A percentile compares a stretch with the other conserved stretches of the same genome.
Conservation (phyloP, 2,888 invertebrate genomes). For the Drepanosiphum platanoidis region DNA sequence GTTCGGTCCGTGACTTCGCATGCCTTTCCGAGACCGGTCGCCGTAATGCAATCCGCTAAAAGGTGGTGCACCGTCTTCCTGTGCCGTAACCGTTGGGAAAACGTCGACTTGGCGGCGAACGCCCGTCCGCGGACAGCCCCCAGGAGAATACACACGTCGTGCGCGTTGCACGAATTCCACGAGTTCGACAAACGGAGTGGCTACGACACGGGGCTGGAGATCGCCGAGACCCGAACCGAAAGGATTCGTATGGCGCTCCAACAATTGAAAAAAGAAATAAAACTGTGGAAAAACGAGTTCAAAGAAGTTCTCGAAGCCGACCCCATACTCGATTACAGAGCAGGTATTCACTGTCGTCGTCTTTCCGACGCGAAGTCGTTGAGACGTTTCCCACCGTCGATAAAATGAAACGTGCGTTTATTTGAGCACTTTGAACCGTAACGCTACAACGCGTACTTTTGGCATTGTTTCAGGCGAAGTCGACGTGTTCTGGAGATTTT, state of each 20-base stretch:
- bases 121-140: not conserved
- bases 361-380: too few species aligned
- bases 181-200: slow-evolving; percentile 51
- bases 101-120: not conserved
- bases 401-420: too few species aligned
- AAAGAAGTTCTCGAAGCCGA: slow-evolving; percentile 37
- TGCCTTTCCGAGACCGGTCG: not conserved
- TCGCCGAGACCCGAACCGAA: slow-evolving; percentile 7
- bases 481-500: slow-evolving; percentile 80
- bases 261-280: slow-evolving; percentile 55
- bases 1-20: too few species aligned
- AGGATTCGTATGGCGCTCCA: slow-evolving; percentile 23
- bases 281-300: slow-evolving; percentile 46
- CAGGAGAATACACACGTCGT: not conserved
- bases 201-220: slow-evolving; percentile 25
- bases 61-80: not conserved
- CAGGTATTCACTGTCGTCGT: slow-evolving; percentile 17
- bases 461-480: slow-evolving; percentile 72
- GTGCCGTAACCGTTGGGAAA: not conserved
- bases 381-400: too few species aligned
- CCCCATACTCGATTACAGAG: slow-evolving; percentile 52
- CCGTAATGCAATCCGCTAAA: slow-evolving; percentile 4
- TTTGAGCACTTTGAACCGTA: too few species aligned
- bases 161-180: slow-evolving; percentile 24
- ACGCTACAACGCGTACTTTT: slow-evolving; percentile 1